Conservation (phyloP, 2,888 invertebrate species). For the Andricus quercusramuli region DNA sequence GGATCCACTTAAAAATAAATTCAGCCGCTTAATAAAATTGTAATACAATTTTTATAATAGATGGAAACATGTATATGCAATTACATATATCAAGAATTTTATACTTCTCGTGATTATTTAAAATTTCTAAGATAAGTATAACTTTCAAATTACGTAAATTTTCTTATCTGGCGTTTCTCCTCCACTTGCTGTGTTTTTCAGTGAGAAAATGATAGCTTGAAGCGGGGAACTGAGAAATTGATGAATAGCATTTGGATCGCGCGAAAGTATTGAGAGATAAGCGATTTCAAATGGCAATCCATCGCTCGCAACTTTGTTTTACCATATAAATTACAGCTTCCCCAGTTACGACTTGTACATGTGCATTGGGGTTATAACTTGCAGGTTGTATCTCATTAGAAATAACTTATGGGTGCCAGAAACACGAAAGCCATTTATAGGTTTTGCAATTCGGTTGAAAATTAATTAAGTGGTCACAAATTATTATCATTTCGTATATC, state of each 20-base stretch:
- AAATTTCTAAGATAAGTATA: constrained; percentile 27
- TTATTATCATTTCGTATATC: not conserved
- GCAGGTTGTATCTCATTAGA: constrained; percentile 12
- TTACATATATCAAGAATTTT: not conserved
- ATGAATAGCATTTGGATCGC: constrained; percentile 40
- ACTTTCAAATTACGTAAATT: constrained; percentile 41
- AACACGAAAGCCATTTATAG: constrained; percentile 6
- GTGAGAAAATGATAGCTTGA: constrained; percentile 39
- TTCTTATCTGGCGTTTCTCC: constrained; percentile 40
- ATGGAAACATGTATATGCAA: constrained; percentile 22
- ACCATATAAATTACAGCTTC: constrained; percentile 35
- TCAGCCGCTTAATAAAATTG: too few relatives aligned
- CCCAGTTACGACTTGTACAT: constrained; percentile 25
- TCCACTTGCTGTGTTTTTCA: constrained; percentile 17
- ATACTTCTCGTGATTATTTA: constrained; percentile 23
- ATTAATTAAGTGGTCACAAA: not conserved
- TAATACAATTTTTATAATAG: not conserved
- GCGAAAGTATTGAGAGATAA: constrained; percentile 40
- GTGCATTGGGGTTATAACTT: constrained; percentile 15
- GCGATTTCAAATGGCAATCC: constrained; percentile 40
- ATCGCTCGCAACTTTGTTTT: constrained; percentile 37
- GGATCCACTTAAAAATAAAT: not conserved
- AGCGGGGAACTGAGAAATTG: constrained; percentile 34
- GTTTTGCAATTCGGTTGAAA: constrained; percentile 19
- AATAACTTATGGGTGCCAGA: constrained; percentile 16